phyloP scores from a whole-genome alignment of 2,888 invertebrate genomes.

The Limnephilus lunatus region DNA sequence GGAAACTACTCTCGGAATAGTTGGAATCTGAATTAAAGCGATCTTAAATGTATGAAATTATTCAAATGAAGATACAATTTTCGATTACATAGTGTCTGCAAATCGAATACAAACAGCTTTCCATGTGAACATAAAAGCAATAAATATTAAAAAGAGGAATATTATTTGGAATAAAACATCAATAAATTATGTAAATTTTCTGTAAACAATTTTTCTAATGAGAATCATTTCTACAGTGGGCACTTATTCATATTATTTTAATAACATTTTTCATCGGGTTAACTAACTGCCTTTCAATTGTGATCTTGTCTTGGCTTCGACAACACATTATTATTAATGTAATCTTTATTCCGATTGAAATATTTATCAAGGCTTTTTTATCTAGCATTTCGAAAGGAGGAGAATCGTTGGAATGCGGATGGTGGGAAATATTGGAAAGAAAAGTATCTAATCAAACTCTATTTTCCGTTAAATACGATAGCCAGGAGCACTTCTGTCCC shows the following conservation, averaged over 20 bases:
- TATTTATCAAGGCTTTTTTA: not conserved
- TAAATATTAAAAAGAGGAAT: conserved; percentile 30
- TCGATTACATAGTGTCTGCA: conserved; percentile 36
- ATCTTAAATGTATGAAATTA: conserved; percentile 44
- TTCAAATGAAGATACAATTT: conserved; percentile 49
- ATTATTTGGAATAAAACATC: conserved; percentile 14
- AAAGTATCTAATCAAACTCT: too few species aligned
- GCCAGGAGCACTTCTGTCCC: too few species aligned
- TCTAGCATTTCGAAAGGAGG: too few species aligned
- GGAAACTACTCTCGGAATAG: conserved; percentile 29
- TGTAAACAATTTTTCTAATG: conserved; percentile 24
- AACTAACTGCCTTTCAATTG: conserved; percentile 2
- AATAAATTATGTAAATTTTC: conserved; percentile 27
- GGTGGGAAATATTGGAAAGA: too few species aligned
- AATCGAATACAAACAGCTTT: conserved; percentile 38
- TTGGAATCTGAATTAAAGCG: conserved; percentile 21
- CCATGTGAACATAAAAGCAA: not conserved
- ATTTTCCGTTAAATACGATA: too few species aligned
- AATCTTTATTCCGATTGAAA: not conserved
- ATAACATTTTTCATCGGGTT: not conserved
- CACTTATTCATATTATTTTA: not conserved
- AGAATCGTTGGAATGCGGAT: too few species aligned
- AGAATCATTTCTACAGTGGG: conserved; percentile 14
- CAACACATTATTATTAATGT: not conserved
- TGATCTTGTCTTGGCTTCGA: not conserved